phyloP scores from a whole-genome alignment of 2,888 invertebrate genomes.

The Hesperia comma region DNA sequence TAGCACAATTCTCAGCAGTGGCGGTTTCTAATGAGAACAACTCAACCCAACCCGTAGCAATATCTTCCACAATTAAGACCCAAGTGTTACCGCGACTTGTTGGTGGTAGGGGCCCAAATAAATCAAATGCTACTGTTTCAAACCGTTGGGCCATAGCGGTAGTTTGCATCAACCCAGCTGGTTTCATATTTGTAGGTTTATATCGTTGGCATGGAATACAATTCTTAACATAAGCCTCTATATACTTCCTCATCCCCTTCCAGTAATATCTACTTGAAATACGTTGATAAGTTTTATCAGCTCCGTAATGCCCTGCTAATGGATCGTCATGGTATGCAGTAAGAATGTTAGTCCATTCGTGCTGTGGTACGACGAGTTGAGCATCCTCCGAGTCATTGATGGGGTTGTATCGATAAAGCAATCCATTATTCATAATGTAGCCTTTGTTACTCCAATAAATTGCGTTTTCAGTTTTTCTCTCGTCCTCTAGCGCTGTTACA shows the following conservation, averaged over 20 bases:
- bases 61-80: constrained; percentile 46
- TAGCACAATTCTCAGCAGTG: constrained; percentile 41
- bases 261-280: constrained; percentile 20
- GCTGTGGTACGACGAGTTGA: constrained; percentile 46
- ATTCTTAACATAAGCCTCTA: constrained; percentile 20
- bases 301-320: constrained; percentile 48
- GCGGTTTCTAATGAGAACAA: constrained; percentile 43
- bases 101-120: constrained; percentile 45
- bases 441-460: constrained; percentile 46
- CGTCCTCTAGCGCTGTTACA: constrained; percentile 38
- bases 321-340: constrained; percentile 42
- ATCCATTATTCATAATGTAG: constrained; percentile 45
- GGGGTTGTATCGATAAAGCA: constrained; percentile 44
- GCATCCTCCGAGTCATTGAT: constrained; percentile 40
- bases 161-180: constrained; percentile 49
- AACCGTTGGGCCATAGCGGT: constrained; percentile 38
- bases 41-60: constrained; percentile 44
- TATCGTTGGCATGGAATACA: constrained; percentile 45
- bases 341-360: constrained; percentile 43
- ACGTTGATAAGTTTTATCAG: constrained; percentile 30
- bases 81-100: constrained; percentile 38
- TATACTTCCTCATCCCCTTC: constrained; percentile 32
- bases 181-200: constrained; percentile 48
- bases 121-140: constrained; percentile 48
- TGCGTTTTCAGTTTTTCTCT: constrained; percentile 46